Base-by-base conservation (phyloP, 2,888 invertebrate species). In the Meiosimyza decipiens region DNA sequence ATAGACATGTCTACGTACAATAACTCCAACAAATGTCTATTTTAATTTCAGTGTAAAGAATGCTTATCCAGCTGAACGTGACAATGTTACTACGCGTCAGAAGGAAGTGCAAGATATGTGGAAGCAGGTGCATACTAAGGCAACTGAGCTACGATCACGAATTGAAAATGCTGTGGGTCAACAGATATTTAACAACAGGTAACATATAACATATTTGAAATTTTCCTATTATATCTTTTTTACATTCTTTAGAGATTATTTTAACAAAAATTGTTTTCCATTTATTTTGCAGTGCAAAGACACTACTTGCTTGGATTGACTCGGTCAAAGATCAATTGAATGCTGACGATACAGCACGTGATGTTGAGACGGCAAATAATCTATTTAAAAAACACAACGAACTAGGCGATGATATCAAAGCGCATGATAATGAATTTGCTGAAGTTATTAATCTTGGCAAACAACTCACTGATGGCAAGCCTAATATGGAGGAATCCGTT, bases 161-260 rank as follows among this genome's bases (percentile, higher is more conserved):
- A 90, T 99, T 50, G 97, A 98, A 87, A 96, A 95, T 82, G 96
- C 97, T 2, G 97, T 98, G 4, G 98, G 98, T 0, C 94, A 95
- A 83, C 97, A 98, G 87, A 95, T 98, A 82, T 87, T 87, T 72
- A 87, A 87, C 65, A 87, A 87, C 71, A 81, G 76, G 76, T 75
- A 28, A 28, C 28, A 28, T 28, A 28, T 28, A 28, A 28, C 28
- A 28, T 28, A 28, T 28, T 28, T 3, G 5, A 16, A 57, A 57
- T 57, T 16, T 2, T 57, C 12, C 15, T 3, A 5, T 57, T 16
- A n/a, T 57, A 6, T 57, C 22, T 57, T 4, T n/a, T n/a, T 57
- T 57, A 13, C 12, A 57, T 12, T 12, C 18, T n/a, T 12, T 12
- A 57, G 57, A 18, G 16, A 3, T 15, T n/a, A 57, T 11, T 16